phyloP scores from a whole-genome alignment of 1,140 invertebrate genomes.

The Drosophila arizonae region DNA sequence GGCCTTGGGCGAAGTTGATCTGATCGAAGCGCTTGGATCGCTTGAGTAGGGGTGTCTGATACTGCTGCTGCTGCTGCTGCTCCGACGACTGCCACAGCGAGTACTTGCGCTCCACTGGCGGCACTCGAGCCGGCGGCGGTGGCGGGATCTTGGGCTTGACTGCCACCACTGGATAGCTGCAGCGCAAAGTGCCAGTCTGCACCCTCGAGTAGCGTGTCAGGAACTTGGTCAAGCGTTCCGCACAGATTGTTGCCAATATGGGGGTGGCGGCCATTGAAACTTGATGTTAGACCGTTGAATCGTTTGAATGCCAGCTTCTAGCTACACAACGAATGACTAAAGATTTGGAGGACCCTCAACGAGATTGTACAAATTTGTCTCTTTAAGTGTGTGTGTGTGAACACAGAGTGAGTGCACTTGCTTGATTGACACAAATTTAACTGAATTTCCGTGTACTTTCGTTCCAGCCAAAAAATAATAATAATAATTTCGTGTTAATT shows the following conservation, averaged over 20 bases:
- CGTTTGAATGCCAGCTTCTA: background rate
- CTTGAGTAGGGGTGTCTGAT: constrained; percentile 1
- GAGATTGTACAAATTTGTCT: constrained; percentile 12
- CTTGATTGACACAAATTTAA: constrained; percentile 1
- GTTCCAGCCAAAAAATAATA: too few relatives aligned
- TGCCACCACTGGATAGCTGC: background rate
- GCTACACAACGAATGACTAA: constrained; percentile 1
- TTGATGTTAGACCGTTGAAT: background rate
- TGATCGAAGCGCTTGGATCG: constrained; percentile 5
- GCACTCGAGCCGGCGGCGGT: background rate
- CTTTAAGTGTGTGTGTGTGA: background rate
- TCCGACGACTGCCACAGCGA: background rate
- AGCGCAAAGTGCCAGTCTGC: constrained; percentile 5
- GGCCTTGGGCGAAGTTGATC: background rate
- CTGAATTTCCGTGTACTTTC: background rate
- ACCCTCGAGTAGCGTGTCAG: constrained; percentile 45
- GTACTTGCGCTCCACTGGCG: constrained; percentile 8
- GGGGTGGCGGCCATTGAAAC: constrained; percentile 48
- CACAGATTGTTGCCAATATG: constrained; percentile 66
- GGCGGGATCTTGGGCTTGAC: background rate
- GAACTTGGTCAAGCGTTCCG: constrained; percentile 63
- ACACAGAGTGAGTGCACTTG: background rate
- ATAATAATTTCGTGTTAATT: too few relatives aligned
- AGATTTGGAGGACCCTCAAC: constrained; percentile 15
- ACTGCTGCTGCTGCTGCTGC: background rate